Conservation (phyloP, 2,888 invertebrate genomes). For the Lepidocyrtinus sp. region DNA sequence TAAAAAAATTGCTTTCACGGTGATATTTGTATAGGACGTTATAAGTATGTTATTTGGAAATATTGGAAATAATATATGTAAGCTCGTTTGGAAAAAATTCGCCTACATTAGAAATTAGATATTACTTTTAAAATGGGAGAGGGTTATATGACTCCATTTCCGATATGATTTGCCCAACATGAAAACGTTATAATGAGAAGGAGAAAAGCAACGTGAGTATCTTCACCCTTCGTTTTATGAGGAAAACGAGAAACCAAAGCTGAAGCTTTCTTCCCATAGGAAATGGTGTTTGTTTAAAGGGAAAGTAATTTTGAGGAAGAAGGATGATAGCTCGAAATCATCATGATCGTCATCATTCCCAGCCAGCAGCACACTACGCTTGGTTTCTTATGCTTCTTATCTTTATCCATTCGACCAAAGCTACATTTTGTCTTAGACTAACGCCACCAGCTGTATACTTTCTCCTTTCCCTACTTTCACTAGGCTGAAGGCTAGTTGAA, state of each 20-base stretch:
- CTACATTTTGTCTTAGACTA: not conserved
- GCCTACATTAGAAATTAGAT: no score
- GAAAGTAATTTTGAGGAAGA: not conserved
- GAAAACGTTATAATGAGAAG: not conserved
- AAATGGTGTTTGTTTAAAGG: not conserved
- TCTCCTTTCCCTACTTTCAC: not conserved
- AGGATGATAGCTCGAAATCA: not conserved
- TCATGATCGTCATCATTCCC: not conserved
- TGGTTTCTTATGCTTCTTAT: no score
- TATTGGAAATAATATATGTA: no score
- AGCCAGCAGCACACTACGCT: no score
- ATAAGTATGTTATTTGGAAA: not conserved
- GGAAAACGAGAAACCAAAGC: not conserved
- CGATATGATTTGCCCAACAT: no score
- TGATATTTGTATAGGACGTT: not conserved
- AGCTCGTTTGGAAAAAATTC: no score
- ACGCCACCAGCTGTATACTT: slow-evolving; percentile 14
- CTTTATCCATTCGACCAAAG: not conserved
- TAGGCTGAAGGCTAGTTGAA: not conserved
- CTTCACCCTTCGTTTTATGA: not conserved
- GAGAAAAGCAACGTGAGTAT: not conserved
- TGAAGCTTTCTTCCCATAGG: not conserved
- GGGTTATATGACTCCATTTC: no score
- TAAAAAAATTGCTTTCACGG: no score
- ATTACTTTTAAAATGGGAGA: no score